Evolutionary conservation across 1,140 invertebrate genomes (phyloP).

Genomic region (Venturia canescens): DNA sequence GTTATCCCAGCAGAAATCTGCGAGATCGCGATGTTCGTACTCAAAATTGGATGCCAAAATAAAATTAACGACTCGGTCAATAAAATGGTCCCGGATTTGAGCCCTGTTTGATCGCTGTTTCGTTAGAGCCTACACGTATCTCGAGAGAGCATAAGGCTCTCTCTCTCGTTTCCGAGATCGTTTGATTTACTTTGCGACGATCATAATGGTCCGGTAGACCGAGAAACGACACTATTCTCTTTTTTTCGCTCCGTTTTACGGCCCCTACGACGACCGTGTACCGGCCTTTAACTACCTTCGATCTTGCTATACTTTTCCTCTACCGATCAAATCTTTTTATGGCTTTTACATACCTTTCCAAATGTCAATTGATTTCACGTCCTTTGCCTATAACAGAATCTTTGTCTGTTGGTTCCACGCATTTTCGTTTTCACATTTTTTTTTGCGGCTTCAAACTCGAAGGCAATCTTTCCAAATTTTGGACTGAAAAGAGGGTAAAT

Average conservation of each 20-base stretch:
- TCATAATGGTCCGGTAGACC: conserved; percentile 35
- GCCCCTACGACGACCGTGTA: conserved; percentile 9
- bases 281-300: conserved; percentile 41
- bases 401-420: too few relatives aligned
- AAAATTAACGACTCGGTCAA: conserved; percentile 48
- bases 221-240: not conserved
- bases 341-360: not conserved
- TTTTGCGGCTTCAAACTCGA: too few relatives aligned
- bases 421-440: too few relatives aligned
- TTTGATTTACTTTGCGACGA: conserved; percentile 42
- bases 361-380: conserved; percentile 8
- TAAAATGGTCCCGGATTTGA: conserved; percentile 47
- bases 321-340: not conserved
- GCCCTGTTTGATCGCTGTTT: conserved; percentile 31
- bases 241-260: conserved; percentile 17
- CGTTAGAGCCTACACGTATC: conserved; percentile 43
- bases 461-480: too few relatives aligned
- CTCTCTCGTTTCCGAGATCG: conserved; percentile 48
- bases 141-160: not conserved
- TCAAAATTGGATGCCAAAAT: conserved; percentile 55
- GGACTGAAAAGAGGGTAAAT: too few relatives aligned
- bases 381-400: not conserved
- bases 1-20: conserved; percentile 51
- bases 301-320: conserved; percentile 14
- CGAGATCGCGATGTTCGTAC: conserved; percentile 43